These are phyloP conservation scores for Oreonectes daqikongensis DNA, from an alignment of 2,797 vertebrate genomes.

Conservation along the genomic window DNA sequence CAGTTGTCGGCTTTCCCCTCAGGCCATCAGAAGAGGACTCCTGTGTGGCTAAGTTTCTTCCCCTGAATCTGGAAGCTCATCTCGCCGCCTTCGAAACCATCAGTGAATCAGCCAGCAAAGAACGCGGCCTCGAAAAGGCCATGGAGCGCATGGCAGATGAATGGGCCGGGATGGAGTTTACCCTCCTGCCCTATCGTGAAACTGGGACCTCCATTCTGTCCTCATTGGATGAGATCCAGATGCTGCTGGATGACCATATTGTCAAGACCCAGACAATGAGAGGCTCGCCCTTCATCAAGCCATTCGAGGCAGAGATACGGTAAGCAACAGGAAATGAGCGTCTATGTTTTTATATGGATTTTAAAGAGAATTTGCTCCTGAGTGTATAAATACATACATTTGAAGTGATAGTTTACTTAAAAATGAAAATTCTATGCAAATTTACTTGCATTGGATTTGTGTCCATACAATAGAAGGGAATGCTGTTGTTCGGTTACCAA, in stretches of 20 bases:
- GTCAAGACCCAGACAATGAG: constrained; percentile 90
- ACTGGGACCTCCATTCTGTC: constrained; percentile 85
- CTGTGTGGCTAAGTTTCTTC: constrained; percentile 75
- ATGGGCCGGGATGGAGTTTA: constrained; percentile 81
- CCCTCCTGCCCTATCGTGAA: constrained; percentile 80
- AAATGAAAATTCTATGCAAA: no score
- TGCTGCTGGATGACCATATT: constrained; percentile 87
- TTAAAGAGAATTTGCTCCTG: neutral
- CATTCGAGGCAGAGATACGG: constrained; percentile 83
- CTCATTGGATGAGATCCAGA: constrained; percentile 85
- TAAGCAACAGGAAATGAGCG: constrained; percentile 57
- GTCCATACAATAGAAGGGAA: no score
- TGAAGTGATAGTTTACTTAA: no score
- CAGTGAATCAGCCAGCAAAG: constrained; percentile 85
- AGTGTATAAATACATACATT: neutral
- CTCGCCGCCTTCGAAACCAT: constrained; percentile 79
- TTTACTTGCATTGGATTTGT: no score
- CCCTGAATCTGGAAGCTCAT: constrained; percentile 79
- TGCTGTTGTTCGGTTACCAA: no score
- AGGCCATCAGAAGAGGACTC: constrained; percentile 72
- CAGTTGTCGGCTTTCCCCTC: constrained; percentile 72
- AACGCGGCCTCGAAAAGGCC: constrained; percentile 84
- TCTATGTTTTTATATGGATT: neutral
- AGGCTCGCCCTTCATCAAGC: constrained; percentile 86
- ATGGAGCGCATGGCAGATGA: constrained; percentile 85